These are phyloP conservation scores for Allobates femoralis DNA, from an alignment of 2,797 vertebrate species.

Conservation along the genomic window DNA sequence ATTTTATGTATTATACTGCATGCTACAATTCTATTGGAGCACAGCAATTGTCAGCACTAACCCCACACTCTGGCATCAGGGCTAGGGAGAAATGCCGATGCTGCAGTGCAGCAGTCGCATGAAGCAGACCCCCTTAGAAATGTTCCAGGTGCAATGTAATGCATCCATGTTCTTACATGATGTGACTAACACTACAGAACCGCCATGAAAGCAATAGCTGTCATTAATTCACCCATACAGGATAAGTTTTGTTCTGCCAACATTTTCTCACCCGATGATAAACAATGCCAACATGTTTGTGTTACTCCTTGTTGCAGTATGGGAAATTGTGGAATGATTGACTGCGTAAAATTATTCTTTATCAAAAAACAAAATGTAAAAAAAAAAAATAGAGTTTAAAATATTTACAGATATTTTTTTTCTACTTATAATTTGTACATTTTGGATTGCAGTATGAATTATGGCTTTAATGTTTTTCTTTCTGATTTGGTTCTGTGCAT, in stretches of 20 bases:
- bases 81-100: conserved; percentile 43
- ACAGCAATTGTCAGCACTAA: conserved; percentile 60
- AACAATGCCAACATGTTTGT: conserved; percentile 76
- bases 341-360: conserved; percentile 65
- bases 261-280: conserved; percentile 65
- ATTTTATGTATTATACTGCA: conserved; percentile 59
- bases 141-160: conserved; percentile 32
- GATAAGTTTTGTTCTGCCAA: conserved; percentile 54
- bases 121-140: conserved; percentile 19
- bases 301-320: conserved; percentile 71
- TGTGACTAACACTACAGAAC: conserved; percentile 49
- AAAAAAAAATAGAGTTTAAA: conserved; percentile 60
- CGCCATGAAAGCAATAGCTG: conserved; percentile 52
- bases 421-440: conserved; percentile 75
- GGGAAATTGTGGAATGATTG: conserved; percentile 68
- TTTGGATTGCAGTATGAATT: conserved; percentile 75
- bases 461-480: conserved; percentile 74
- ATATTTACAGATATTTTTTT: conserved; percentile 31
- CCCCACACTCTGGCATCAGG: conserved; percentile 33
- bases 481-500: conserved; percentile 86
- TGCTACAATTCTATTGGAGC: conserved; percentile 59
- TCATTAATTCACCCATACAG: conserved; percentile 50
- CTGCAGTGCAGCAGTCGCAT: conserved; percentile 53
- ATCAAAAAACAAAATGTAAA: conserved; percentile 62
- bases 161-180: conserved; percentile 50